phyloP scores from a whole-genome alignment of 1,140 invertebrate genomes.

The Trinorchestia longiramus region DNA sequence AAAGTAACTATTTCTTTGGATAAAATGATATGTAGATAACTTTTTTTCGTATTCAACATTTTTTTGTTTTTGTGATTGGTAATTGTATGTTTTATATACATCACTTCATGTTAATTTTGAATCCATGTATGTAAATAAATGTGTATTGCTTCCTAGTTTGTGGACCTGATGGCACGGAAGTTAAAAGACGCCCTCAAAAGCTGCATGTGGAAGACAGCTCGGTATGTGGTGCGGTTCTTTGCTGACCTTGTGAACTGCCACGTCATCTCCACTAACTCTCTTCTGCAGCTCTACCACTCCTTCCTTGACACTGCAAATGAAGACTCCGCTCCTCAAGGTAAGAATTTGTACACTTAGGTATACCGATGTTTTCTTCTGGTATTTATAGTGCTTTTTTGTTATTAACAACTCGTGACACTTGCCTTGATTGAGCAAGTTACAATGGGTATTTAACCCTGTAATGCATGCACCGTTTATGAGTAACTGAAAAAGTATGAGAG shows the following conservation, averaged over 20 bases:
- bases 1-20: too few relatives aligned
- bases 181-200: constrained; percentile 93
- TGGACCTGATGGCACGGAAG: constrained; percentile 92
- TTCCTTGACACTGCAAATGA: constrained; percentile 96
- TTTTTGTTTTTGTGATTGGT: not conserved
- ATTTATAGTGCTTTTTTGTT: too few relatives aligned
- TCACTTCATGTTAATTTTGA: not conserved
- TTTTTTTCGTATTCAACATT: too few relatives aligned
- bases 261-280: constrained; percentile 91
- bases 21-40: too few relatives aligned
- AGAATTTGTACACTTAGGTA: not conserved
- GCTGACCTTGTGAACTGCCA: constrained; percentile 97
- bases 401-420: too few relatives aligned
- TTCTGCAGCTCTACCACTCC: constrained; percentile 91
- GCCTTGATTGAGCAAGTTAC: not conserved
- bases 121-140: not conserved
- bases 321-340: constrained; percentile 66
- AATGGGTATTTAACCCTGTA: too few relatives aligned
- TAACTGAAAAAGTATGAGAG: too few relatives aligned
- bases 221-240: constrained; percentile 90
- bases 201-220: constrained; percentile 91
- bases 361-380: too few relatives aligned
- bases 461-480: too few relatives aligned
- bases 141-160: constrained; percentile 75
- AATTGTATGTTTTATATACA: not conserved